Base-by-base conservation (phyloP, 2,797 vertebrate species). In the Moxostoma hubbsi region DNA sequence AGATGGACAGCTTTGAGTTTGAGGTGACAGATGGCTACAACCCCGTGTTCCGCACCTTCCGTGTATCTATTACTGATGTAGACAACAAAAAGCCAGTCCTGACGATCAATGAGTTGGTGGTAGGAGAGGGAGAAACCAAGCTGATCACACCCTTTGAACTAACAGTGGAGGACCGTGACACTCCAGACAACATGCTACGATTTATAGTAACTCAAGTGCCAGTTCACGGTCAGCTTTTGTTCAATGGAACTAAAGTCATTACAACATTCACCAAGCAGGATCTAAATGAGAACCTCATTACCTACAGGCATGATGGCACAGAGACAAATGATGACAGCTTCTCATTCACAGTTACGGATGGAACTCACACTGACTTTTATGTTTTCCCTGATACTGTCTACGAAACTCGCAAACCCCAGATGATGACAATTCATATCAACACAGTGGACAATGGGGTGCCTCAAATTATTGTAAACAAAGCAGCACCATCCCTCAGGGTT, bases 1-100 rank as follows among this genome's bases (percentile, higher is more conserved):
- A 96, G 88, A 95, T 94, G 92, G 95, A 97, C 84, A 95, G 93
- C 79, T 96, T 97, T 89, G 95, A 96, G 86, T 95, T 96, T 87
- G 94, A 94, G 85, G 95, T 95, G 74, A 96, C 95, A 54, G 93
- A 95, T 63, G 95, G 94, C 43, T 95, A 93, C 89, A 95, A 95
- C 81, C 93, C 94, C 1, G 90, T 95, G 10, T 95, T 95, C 82
- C 88, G 90, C 50, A 96, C 93, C 13, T 96, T 97, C 85, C 92
- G 93, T 80, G 91, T 97, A 77, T 96, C 94, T 55, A 94, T 97
- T 85, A 95, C 90, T n/a, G 94, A 93, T 50, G 93, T 94, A 2
- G 95, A 97, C 82, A 95, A 96, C 86, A 96, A 96, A 84, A 97
- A 95, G 85, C 95, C 95, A n/a, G 85, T 96, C 63, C 75, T 98